Percentiles rank a stretch among this genome's conserved stretches.
Evolutionary conservation across 1,140 invertebrate genomes (phyloP).

Genomic region (Hestina assimilis): DNA sequence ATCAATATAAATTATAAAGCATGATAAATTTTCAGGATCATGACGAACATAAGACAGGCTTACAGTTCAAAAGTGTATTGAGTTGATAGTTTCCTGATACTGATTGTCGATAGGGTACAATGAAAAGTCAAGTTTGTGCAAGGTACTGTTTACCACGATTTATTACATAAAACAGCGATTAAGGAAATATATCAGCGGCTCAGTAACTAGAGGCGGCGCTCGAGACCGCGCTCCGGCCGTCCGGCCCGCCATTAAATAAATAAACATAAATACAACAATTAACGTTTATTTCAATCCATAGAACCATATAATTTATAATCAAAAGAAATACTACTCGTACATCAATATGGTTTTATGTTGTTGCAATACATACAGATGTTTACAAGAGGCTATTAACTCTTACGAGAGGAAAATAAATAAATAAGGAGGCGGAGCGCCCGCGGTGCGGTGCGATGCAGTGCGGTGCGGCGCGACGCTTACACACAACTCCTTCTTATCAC

Average conservation of each 20-base stretch:
- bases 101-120: conserved; percentile 23
- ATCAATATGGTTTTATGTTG: conserved; percentile 69
- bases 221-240: conserved; percentile 23
- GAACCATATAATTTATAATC: conserved; percentile 73
- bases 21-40: not conserved
- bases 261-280: conserved; percentile 71
- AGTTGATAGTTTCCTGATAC: not conserved
- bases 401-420: conserved; percentile 38
- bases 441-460: conserved; percentile 9
- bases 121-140: conserved; percentile 61
- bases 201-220: conserved; percentile 18
- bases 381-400: conserved; percentile 1
- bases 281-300: conserved; percentile 76
- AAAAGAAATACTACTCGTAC: conserved; percentile 70
- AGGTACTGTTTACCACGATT: conserved; percentile 62
- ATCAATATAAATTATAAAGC: too few relatives aligned
- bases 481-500: conserved; percentile 4
- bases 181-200: conserved; percentile 49
- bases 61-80: not conserved
- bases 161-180: conserved; percentile 63
- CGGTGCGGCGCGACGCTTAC: conserved; percentile 2
- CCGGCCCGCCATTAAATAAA: conserved; percentile 48
- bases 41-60: too few relatives aligned
- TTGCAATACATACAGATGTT: conserved; percentile 43
- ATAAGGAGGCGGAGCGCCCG: conserved; percentile 33